Percentiles rank a stretch among this genome's conserved stretches.
Conservation (phyloP, 2,888 invertebrate genomes). For the Axea sp. region DNA sequence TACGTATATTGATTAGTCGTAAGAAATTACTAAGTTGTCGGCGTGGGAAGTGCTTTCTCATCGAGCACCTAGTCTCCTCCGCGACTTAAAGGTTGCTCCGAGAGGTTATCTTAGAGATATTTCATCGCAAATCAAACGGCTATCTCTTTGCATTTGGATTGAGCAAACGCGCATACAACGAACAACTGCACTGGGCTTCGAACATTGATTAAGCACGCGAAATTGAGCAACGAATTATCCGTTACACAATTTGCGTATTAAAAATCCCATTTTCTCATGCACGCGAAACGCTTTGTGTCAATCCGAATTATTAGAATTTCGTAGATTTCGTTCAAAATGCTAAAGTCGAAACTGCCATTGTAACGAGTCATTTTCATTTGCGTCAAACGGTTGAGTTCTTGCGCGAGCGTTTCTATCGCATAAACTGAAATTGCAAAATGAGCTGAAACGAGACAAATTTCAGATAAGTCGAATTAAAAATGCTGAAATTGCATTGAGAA, state of each 20-base stretch:
- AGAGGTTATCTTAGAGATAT: conserved; percentile 55
- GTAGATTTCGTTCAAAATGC: not conserved
- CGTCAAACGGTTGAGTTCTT: too few relatives aligned
- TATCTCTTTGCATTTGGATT: conserved; percentile 37
- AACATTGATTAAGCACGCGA: conserved; percentile 27
- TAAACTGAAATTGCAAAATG: too few relatives aligned
- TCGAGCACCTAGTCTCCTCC: conserved; percentile 27
- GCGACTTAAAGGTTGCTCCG: conserved; percentile 50
- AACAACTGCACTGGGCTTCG: conserved; percentile 15
- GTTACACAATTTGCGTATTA: conserved; percentile 12
- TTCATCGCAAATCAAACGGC: conserved; percentile 57
- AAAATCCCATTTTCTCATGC: conserved; percentile 32
- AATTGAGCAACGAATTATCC: conserved; percentile 43
- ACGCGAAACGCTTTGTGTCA: conserved; percentile 13
- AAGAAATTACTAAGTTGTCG: conserved; percentile 54
- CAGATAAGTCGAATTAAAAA: too few relatives aligned
- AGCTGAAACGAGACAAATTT: too few relatives aligned
- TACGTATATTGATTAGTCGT: conserved; percentile 47
- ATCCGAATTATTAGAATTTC: not conserved
- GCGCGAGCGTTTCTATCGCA: too few relatives aligned
- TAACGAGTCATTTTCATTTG: too few relatives aligned
- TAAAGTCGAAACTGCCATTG: too few relatives aligned
- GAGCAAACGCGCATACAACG: conserved; percentile 24
- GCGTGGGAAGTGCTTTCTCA: conserved; percentile 61
- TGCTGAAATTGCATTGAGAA: too few relatives aligned